Base-by-base conservation (phyloP, 2,888 invertebrate genomes). In the Fissipunctia ypsillon region DNA sequence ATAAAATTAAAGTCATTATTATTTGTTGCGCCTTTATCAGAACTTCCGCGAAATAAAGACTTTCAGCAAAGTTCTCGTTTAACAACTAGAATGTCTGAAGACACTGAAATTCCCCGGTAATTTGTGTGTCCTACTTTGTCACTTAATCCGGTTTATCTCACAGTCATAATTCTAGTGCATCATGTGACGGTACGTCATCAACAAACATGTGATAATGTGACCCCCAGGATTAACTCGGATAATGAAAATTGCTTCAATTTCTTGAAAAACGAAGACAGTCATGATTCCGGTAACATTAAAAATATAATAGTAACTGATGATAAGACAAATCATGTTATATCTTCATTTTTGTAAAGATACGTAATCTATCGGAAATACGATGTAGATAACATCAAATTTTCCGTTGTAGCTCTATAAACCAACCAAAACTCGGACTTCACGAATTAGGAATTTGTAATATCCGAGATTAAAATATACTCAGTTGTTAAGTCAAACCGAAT, bases 111-210 rank as follows among this genome's bases (percentile, higher is more conserved):
- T 25, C 43, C 12, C 16, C 25, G 50, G 5, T 38, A 65, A 68
- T 70, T 65, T 60, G 50, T 31, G 35, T 54, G 57, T 60, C 52
- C 60, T 60, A 71, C 48, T 63, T 78, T 45, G 41, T 50, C 48
- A 43, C 43, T 59, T 81, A 71, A 80, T 83, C 68, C n/a, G 0
- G 31, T 38, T 74, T 50, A 83, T 65, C 78, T 57, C 38, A 35
- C 2, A 61, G 45, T 43, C 59, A 54, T 71, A 69, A 61, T 31
- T 60, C 50, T 31, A 71, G 9, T 74, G 84, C 52, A 80, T 83
- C 84, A 83, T 80, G 68, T 71, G 80, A 75, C 28, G 22, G 25
- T 28, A 50, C 45, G 75, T 71, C 84, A 75, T 41, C 57, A 41
- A 31, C 45, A 45, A 73, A 60, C 50, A 69, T 48, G 60, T 52